Evolutionary conservation across 2,888 invertebrate species (phyloP), one percentile per base, ranked within the genome.

Genomic region (Empis stercorea): DNA sequence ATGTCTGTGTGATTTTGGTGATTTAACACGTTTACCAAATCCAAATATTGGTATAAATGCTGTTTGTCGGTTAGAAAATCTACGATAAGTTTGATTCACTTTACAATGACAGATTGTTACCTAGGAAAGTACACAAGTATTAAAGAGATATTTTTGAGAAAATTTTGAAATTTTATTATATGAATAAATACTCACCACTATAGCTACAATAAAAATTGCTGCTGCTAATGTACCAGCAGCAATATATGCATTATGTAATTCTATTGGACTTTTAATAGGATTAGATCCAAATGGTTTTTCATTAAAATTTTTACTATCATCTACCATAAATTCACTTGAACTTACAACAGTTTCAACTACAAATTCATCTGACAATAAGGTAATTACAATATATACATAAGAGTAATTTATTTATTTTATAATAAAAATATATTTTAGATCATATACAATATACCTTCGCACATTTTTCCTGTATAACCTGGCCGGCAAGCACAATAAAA

Each of bases 401-500:
- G 45, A 47, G 40, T 41, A 32, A 32, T 13, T 13, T 13, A 32
- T 13, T 13, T 32, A 20, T 20, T 20, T 20, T 4, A 4, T 4
- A 20, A 4, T 20, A 4, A 20, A 20, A 4, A 20, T 4, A 20
- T 20, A 20, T 4, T 20, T 20, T 20, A 32, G 32, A 5, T 32
- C 9, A 13, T 32, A 3, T 32, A 32, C 32, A 10, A 60, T 62
- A 66, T 66, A 81, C 82, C 81, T 76, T 87, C 83, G 64, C 89
- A 91, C 56, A 81, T 77, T 60, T 79, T 80, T 34, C 88, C 89
- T 2, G 79, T 81, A 61, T 79, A 89, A 9, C 87, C 87, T 10
- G 83, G 79, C 44, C 81, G 75, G 61, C 91, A 91, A 46, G 82
- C 79, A 65, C 91, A 91, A 63, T 81, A 80, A 69, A 81, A 86